Conservation (phyloP, 1,140 invertebrate genomes). For the Pygmarrhopalites habei region DNA sequence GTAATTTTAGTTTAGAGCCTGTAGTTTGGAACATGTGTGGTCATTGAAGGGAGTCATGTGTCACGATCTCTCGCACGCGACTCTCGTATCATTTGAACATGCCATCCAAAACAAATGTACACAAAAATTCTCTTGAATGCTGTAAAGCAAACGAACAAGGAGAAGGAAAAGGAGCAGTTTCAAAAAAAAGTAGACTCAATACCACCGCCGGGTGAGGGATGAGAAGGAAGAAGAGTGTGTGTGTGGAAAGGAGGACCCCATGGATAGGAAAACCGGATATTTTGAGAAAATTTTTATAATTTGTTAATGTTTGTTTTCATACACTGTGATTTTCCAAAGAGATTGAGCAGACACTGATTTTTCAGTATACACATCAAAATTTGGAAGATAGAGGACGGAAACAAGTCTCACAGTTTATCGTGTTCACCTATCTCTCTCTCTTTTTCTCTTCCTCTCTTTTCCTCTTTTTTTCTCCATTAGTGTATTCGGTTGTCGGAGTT, state of each 20-base stretch:
- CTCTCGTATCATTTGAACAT: not conserved
- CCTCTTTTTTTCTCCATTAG: too few species aligned
- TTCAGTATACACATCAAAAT: not conserved
- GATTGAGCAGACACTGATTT: constrained; percentile 15
- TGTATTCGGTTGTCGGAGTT: too few species aligned
- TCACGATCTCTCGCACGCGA: not conserved
- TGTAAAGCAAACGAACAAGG: too few species aligned
- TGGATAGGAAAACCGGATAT: constrained; percentile 10
- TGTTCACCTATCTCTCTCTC: not conserved
- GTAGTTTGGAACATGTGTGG: not conserved
- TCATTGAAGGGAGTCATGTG: constrained; percentile 8
- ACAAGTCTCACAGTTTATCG: not conserved
- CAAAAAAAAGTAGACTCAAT: too few species aligned
- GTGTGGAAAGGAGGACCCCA: too few species aligned
- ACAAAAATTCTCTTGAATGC: too few species aligned
- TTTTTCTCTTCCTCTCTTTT: not conserved
- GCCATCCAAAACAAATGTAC: not conserved
- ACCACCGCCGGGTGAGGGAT: too few species aligned
- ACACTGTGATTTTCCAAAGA: constrained; percentile 5
- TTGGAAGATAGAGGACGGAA: not conserved
- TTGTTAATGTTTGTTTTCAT: constrained; percentile 14
- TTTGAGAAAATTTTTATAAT: constrained; percentile 15
- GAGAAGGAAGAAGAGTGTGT: too few species aligned
- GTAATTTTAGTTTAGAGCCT: too few species aligned
- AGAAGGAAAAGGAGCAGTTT: too few species aligned